Conservation (phyloP, 2,888 invertebrate species). For the Papilio demoleus region DNA sequence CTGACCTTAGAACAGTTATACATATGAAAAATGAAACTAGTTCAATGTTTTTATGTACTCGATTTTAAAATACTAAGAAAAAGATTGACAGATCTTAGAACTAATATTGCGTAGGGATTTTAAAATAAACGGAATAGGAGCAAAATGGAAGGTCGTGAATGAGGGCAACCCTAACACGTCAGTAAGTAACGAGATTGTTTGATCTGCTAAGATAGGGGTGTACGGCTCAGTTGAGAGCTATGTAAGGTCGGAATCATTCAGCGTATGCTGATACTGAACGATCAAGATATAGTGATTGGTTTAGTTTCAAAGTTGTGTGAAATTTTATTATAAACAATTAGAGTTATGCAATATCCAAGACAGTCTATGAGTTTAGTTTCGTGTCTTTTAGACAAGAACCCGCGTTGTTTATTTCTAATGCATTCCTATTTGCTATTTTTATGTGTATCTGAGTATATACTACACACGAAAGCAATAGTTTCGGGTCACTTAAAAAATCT, state of each 20-base stretch:
- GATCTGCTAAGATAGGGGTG: constrained; percentile 23
- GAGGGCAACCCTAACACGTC: constrained; percentile 12
- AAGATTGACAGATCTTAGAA: too few species aligned
- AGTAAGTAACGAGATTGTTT: constrained; percentile 22
- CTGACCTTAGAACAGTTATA: too few species aligned
- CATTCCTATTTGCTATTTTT: too few species aligned
- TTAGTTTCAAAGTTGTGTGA: background rate
- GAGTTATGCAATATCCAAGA: background rate
- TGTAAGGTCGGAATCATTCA: constrained; percentile 6
- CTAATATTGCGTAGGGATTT: background rate
- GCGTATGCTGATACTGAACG: background rate
- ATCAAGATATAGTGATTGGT: background rate
- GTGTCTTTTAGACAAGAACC: too few species aligned
- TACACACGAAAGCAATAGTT: too few species aligned
- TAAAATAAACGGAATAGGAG: constrained; percentile 4
- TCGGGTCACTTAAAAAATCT: too few species aligned
- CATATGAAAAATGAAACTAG: too few species aligned
- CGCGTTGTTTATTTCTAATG: too few species aligned
- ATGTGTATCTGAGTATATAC: too few species aligned
- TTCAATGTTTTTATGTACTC: too few species aligned
- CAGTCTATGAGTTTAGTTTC: too few species aligned
- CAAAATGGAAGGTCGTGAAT: constrained; percentile 14
- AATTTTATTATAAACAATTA: background rate
- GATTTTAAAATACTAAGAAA: too few species aligned
- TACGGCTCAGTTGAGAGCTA: constrained; percentile 16